Conservation (phyloP, 2,113 vertebrate genomes). For the Sorex fumeus region DNA sequence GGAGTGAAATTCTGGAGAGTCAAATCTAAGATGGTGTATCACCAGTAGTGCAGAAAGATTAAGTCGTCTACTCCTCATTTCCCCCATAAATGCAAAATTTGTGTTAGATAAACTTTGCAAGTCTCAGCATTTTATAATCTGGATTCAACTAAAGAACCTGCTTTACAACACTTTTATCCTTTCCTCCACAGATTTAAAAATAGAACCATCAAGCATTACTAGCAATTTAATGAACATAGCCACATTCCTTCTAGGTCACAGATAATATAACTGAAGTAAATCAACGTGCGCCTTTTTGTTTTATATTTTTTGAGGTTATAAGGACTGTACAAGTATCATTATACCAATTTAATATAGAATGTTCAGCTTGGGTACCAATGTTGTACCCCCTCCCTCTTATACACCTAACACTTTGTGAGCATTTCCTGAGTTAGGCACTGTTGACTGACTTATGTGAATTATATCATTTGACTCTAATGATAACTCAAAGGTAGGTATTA, state of each 20-base stretch:
- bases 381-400: no score
- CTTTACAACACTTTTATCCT: slow-evolving; percentile 33
- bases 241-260: slow-evolving; percentile 48
- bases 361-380: background rate
- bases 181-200: slow-evolving; percentile 64
- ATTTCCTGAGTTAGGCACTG: background rate
- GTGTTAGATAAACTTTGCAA: slow-evolving; percentile 32
- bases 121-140: slow-evolving; percentile 58
- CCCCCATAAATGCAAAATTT: slow-evolving; percentile 53
- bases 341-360: slow-evolving; percentile 57
- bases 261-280: slow-evolving; percentile 47
- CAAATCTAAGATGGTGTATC: background rate
- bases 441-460: slow-evolving; percentile 25
- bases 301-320: slow-evolving; percentile 49
- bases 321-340: background rate
- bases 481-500: slow-evolving; percentile 13
- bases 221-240: slow-evolving; percentile 7
- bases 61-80: slow-evolving; percentile 28
- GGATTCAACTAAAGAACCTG: slow-evolving; percentile 44
- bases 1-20: background rate
- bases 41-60: slow-evolving; percentile 26
- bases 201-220: background rate
- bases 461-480: slow-evolving; percentile 52
- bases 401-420: slow-evolving; percentile 4
- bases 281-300: slow-evolving; percentile 33